Percentiles rank a stretch among this genome's conserved stretches.
These are phyloP conservation scores for Lithosia quadra DNA, from an alignment of 2,888 invertebrate genomes.

Conservation along the genomic window DNA sequence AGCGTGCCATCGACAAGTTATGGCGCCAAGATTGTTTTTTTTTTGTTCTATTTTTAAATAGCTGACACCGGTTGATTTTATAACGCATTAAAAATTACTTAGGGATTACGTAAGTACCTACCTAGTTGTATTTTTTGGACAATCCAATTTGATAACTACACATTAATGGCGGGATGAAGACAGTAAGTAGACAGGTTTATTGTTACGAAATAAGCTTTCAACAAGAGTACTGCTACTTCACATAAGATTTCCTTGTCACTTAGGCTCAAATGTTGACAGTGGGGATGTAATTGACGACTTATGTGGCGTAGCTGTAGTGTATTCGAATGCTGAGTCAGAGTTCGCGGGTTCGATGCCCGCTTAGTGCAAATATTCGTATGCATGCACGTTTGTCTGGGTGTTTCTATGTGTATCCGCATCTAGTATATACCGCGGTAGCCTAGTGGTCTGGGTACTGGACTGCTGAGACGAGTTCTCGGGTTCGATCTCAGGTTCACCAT, in stretches of 20 bases:
- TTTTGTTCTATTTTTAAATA: constrained; percentile 54
- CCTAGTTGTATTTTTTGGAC: constrained; percentile 28
- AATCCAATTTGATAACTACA: constrained; percentile 25
- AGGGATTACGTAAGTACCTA: constrained; percentile 17
- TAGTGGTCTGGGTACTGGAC: too few species aligned
- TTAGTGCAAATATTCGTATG: too few species aligned
- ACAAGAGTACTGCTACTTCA: constrained; percentile 7
- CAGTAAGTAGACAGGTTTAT: constrained; percentile 23
- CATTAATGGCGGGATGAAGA: constrained; percentile 15
- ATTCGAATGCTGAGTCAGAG: too few species aligned
- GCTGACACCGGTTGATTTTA: constrained; percentile 60
- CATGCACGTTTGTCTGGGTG: too few species aligned
- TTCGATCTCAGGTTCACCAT: too few species aligned
- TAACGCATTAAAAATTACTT: constrained; percentile 44
- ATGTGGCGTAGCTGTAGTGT: too few species aligned
- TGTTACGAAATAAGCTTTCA: constrained; percentile 23
- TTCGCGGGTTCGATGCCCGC: too few species aligned
- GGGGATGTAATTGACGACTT: background rate
- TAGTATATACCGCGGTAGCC: too few species aligned
- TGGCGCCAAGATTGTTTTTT: constrained; percentile 62
- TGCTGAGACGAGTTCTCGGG: too few species aligned
- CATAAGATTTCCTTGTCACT: background rate
- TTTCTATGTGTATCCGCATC: too few species aligned
- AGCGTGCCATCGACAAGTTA: constrained; percentile 57
- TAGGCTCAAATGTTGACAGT: background rate